These are phyloP conservation scores for Lanius collurio DNA, from an alignment of 2,113 vertebrate species.

Conservation along the genomic window DNA sequence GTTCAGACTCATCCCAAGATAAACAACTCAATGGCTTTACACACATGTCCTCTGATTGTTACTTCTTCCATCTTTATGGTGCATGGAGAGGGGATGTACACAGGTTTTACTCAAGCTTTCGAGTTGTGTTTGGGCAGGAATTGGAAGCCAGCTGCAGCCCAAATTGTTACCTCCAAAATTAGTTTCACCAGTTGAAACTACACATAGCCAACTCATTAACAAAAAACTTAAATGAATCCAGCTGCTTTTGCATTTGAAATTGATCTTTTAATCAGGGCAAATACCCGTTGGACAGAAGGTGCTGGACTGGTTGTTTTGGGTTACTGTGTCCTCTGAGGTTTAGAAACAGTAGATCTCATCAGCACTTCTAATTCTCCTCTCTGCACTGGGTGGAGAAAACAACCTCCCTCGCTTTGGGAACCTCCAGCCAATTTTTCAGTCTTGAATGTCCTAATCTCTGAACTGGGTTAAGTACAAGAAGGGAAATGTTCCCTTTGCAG, in stretches of 20 bases:
- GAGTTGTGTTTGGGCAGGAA: not conserved
- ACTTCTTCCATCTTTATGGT: not conserved
- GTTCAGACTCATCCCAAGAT: not conserved
- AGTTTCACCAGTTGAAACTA: not conserved
- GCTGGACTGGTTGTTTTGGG: slow-evolving; percentile 17
- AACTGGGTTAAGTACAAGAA: not conserved
- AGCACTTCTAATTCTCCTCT: not conserved
- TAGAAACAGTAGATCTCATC: not conserved
- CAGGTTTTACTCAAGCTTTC: not conserved
- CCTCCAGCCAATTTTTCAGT: not conserved
- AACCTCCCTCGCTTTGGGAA: not conserved
- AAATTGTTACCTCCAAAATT: not conserved
- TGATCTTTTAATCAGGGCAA: not conserved
- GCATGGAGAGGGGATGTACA: not conserved
- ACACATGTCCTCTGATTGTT: not conserved
- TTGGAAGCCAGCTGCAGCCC: not conserved
- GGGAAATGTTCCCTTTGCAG: not conserved
- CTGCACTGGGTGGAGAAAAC: not conserved
- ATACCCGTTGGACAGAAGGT: not conserved
- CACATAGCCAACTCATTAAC: not conserved
- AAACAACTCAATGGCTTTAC: not conserved
- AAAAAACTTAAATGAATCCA: not conserved
- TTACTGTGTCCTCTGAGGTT: slow-evolving; percentile 23
- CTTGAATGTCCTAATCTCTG: not conserved
- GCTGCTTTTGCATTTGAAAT: not conserved